These are phyloP conservation scores for Amazona guildingii DNA, from an alignment of 2,113 vertebrate genomes.

Conservation along the genomic window DNA sequence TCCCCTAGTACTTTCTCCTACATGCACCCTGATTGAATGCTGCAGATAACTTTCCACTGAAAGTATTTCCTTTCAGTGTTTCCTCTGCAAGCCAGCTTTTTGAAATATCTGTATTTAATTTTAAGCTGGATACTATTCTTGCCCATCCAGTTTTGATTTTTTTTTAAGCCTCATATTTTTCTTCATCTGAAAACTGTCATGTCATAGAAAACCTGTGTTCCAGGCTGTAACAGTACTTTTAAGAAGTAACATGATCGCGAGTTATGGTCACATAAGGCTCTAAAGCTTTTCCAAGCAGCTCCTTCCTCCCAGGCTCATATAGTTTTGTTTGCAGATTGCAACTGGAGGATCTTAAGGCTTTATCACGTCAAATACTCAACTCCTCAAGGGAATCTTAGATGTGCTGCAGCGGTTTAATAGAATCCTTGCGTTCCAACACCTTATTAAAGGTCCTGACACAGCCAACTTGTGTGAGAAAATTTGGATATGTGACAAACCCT, in stretches of 20 bases:
- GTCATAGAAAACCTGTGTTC: background rate
- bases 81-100: background rate
- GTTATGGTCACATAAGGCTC: background rate
- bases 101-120: conserved; percentile 8
- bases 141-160: background rate
- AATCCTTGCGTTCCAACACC: background rate
- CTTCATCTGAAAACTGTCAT: conserved; percentile 3
- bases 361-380: background rate
- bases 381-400: background rate
- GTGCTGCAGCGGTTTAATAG: background rate
- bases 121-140: background rate
- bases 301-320: background rate
- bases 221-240: background rate
- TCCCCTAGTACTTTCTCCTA: background rate
- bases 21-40: background rate
- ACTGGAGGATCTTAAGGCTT: background rate
- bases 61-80: background rate
- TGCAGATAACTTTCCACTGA: background rate
- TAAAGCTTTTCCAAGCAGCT: background rate
- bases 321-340: background rate
- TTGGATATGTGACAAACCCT: accelerated
- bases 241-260: background rate
- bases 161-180: background rate
- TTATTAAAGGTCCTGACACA: background rate
- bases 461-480: background rate